These are phyloP conservation scores for Acrossocheilus wenchowensis DNA, from an alignment of 2,797 vertebrate species.

Conservation along the genomic window DNA sequence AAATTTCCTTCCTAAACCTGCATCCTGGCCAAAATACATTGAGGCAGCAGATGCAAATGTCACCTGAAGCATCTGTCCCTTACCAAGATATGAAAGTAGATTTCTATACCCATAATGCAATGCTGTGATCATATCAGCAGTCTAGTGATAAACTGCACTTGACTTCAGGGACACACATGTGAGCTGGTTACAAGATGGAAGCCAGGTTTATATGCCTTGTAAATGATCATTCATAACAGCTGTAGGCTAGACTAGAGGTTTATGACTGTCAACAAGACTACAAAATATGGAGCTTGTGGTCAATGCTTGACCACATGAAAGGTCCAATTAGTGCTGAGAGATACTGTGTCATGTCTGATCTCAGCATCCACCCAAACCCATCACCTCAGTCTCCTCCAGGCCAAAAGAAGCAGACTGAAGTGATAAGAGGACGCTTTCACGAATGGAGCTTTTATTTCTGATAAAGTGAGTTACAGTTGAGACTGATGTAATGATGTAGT, in stretches of 20 bases:
- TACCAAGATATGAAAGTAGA: not conserved
- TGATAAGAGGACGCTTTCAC: conserved; percentile 5
- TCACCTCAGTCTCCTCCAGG: not conserved
- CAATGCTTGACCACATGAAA: conserved; percentile 41
- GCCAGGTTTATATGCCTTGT: conserved; percentile 13
- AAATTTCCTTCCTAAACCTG: not conserved
- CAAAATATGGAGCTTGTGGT: conserved; percentile 36
- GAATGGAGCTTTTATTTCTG: conserved; percentile 8
- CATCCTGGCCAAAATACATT: not conserved
- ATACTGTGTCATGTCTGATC: conserved; percentile 36
- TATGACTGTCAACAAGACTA: conserved; percentile 22
- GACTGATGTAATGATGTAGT: not conserved
- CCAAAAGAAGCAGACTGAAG: conserved; percentile 10
- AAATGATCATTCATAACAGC: conserved; percentile 43
- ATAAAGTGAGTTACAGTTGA: not conserved
- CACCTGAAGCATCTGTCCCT: not conserved
- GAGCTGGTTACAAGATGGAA: conserved; percentile 1
- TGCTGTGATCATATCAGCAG: not conserved
- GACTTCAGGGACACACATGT: conserved; percentile 10
- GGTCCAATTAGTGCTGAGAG: conserved; percentile 40
- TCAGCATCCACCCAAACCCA: not conserved
- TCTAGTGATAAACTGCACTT: conserved; percentile 1
- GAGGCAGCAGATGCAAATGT: not conserved
- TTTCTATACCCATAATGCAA: conserved; percentile 14
- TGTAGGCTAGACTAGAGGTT: conserved; percentile 25